Base-by-base conservation (phyloP, 2,113 vertebrate species). In the Eurypyga helias region DNA sequence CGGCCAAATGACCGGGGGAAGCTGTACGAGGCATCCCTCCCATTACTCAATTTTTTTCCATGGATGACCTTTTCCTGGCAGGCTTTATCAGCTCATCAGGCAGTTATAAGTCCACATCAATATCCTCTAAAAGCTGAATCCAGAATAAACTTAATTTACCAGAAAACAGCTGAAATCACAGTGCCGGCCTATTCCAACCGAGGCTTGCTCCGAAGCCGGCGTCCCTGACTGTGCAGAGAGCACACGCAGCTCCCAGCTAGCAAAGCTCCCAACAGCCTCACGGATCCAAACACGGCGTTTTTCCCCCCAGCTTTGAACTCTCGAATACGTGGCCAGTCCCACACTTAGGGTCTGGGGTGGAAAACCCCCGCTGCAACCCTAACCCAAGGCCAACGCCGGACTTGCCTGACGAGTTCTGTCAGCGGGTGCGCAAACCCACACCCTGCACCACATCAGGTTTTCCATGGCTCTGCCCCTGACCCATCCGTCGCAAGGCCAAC, bases 271-370 rank as follows among this genome's bases (percentile, higher is more conserved):
- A 46, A 7, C 25, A 28, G 13, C 23, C 43, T 9, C 11, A 18
- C 19, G 23, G 25, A 57, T 24, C 28, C 1, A 73, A 90, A 77
- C 45, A 29, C 58, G 3, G 10, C 4, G 0, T 31, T 23, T 3
- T 2, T 7, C 5, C 11, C 16, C 20, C 15, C 8, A 14, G 9
- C 8, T 31, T 6, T 6, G 67, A 65, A 51, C 51, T 64, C 13
- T 1, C 0, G 28, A 12, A 9, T 5, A 1, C 0, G 2, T 10
- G 57, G 20, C 67, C 62, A 34, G 18, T 13, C 48, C 41, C 6
- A 5, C 25, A 13, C 1, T 24, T 25, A 2, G 13, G 18, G 17
- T 38, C 33, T 3, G 25, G 17, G 36, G 34, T 8, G 12, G 46
- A 83, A 93, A 78, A 24, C n/a, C 76, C 23, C 8, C 0, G 2